Base-by-base conservation (phyloP, 2,113 vertebrate species). In the Alaudala cheleensis region DNA sequence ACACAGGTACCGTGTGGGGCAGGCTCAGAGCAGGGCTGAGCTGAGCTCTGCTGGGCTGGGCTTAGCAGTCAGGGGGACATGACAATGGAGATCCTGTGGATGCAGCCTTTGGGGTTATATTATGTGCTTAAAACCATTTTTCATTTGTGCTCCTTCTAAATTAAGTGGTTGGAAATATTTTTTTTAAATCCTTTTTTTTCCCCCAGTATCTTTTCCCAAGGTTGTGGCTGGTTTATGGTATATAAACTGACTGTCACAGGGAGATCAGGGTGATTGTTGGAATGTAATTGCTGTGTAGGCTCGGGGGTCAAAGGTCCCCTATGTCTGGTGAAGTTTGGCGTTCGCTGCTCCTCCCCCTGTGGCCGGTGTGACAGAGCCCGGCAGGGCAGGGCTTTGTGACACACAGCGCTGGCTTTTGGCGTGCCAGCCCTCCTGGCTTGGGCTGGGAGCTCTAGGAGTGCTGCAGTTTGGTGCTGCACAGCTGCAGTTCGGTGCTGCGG, bases 391-490 rank as follows among this genome's bases (percentile, higher is more conserved):
- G 28, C 23, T 58, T 53, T 58, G 37, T 85, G 87, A 5, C 33
- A 16, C 40, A 12, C 54, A 34, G 1, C 28, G 0, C 3, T 0
- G 6, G 65, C 14, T n/a, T 44, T 51, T n/a, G 67, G 21, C 1
- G 0, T 21, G 47, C 10, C 62, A 29, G 65, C 13, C 6, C 19
- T 37, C 37, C 10, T 37, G 37, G 37, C 37, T 37, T 37, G 40
- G 40, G 40, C 40, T 42, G 40, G 40, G 40, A 42, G 37, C 37
- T 37, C 37, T 37, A 10, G 8, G 37, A 37, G 37, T 37, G 37
- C 37, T 37, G 37, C 37, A 10, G 37, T 37, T 37, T 10, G 37
- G 37, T 37, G 37, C 37, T 37, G 37, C 37, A 37, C 8, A 37
- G 37, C 37, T 37, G 37, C 37, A 10, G 37, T 37, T 37, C 37